Evolutionary conservation across 2,797 vertebrate genomes (phyloP).

Genomic region (Hypotaenidia philippensis): DNA sequence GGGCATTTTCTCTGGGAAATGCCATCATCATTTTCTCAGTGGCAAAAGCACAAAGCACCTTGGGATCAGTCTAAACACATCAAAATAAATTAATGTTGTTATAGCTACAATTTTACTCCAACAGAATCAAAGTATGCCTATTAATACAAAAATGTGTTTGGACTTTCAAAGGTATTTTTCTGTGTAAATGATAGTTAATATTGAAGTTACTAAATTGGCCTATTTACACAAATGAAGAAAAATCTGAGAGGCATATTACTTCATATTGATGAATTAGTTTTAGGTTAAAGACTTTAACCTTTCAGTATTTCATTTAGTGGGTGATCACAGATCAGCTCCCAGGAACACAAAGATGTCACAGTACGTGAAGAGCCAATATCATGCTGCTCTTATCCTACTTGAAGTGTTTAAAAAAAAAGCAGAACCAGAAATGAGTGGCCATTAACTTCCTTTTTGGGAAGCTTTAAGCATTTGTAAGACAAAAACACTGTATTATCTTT

Average conservation of each 20-base stretch:
- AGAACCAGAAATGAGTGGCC: not conserved
- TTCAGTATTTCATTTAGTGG: slow-evolving; percentile 68
- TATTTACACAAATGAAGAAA: not conserved
- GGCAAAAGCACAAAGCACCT: slow-evolving; percentile 26
- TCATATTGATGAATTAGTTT: not conserved
- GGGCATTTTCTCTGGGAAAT: not conserved
- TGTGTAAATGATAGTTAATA: rapidly evolving
- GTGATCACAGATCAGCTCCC: slow-evolving; percentile 45
- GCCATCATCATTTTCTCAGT: slow-evolving; percentile 1
- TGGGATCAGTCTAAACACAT: slow-evolving; percentile 44
- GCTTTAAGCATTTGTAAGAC: not conserved
- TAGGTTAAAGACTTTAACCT: slow-evolving; percentile 55
- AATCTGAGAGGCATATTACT: not conserved
- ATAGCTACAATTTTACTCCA: not conserved
- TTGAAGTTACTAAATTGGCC: not conserved
- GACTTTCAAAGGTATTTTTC: not conserved
- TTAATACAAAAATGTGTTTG: not conserved
- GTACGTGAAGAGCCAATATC: slow-evolving; percentile 4
- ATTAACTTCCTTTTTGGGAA: not conserved
- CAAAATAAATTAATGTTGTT: not conserved
- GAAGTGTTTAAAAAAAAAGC: not conserved
- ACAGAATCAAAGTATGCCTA: not conserved
- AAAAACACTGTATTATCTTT: not conserved
- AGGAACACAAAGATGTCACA: slow-evolving; percentile 47
- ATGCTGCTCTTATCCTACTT: not conserved